These are phyloP conservation scores for Desmodus rotundus DNA, from an alignment of 2,113 vertebrate genomes.

Conservation along the genomic window DNA sequence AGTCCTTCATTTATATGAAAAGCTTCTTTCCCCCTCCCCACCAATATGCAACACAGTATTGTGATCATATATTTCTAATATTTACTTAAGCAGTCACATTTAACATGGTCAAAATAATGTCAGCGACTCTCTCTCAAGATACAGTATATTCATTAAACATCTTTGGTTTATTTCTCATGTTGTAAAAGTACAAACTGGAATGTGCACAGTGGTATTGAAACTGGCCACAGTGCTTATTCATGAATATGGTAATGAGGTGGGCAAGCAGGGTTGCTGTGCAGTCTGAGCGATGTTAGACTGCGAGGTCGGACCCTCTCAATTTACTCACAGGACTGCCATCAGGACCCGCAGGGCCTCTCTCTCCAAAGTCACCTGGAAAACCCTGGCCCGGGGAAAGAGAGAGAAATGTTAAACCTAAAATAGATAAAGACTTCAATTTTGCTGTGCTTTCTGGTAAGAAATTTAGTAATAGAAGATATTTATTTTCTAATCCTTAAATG, in stretches of 20 bases:
- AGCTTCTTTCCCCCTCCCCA: background rate
- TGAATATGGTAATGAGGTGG: background rate
- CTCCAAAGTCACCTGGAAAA: conserved; percentile 90
- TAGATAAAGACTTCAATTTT: background rate
- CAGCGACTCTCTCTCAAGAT: background rate
- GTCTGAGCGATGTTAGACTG: background rate
- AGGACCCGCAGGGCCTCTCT: conserved; percentile 91
- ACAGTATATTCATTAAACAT: background rate
- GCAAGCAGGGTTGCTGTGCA: background rate
- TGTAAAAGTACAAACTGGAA: background rate
- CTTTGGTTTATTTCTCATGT: background rate
- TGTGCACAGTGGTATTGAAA: background rate
- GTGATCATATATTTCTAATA: background rate
- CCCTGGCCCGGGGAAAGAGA: conserved; percentile 75
- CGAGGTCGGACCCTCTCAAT: background rate
- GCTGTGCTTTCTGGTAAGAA: background rate
- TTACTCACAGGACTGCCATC: conserved; percentile 93
- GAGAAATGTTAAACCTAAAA: background rate
- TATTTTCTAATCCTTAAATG: background rate
- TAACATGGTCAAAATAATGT: background rate
- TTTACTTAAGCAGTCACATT: background rate
- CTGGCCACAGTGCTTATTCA: background rate
- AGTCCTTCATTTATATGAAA: background rate
- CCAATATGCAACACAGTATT: background rate
- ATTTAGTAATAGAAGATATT: background rate